Conservation (phyloP, 2,113 vertebrate genomes). For the Aphelocoma coerulescens region DNA sequence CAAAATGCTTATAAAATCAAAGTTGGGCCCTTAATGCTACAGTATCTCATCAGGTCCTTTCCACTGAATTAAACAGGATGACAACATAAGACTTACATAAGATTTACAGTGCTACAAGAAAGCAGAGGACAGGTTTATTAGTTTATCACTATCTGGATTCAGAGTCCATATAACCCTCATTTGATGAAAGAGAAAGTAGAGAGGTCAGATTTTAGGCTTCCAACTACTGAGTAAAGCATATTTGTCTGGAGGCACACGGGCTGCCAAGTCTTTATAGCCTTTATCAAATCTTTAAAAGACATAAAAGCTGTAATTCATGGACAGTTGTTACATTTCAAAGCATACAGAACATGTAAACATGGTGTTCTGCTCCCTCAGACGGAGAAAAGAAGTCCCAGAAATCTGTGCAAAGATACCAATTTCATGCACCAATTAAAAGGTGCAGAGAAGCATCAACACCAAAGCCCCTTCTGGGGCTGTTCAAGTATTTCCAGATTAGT, state of each 20-base stretch:
- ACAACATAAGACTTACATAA: neutral
- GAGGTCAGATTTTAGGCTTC: neutral
- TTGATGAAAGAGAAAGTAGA: neutral
- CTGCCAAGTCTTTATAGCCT: neutral
- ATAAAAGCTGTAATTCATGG: neutral
- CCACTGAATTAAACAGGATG: neutral
- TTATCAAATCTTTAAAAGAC: neutral
- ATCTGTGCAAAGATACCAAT: neutral
- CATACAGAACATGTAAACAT: neutral
- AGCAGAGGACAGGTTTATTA: neutral
- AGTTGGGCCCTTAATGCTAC: neutral
- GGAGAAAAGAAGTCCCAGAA: neutral
- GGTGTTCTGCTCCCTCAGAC: neutral
- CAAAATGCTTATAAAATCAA: neutral
- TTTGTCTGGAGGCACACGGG: neutral
- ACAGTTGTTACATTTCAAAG: neutral
- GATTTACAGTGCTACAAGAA: neutral
- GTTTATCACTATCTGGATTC: neutral
- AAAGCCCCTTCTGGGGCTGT: neutral
- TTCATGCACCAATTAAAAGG: slow-evolving; percentile 34
- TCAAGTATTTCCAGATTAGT: neutral
- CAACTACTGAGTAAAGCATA: neutral
- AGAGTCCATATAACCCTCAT: neutral
- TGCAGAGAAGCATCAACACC: neutral
- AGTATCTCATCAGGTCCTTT: neutral